Evolutionary conservation across 2,888 invertebrate species (phyloP).

Genomic region (Lycaena phlaeas): DNA sequence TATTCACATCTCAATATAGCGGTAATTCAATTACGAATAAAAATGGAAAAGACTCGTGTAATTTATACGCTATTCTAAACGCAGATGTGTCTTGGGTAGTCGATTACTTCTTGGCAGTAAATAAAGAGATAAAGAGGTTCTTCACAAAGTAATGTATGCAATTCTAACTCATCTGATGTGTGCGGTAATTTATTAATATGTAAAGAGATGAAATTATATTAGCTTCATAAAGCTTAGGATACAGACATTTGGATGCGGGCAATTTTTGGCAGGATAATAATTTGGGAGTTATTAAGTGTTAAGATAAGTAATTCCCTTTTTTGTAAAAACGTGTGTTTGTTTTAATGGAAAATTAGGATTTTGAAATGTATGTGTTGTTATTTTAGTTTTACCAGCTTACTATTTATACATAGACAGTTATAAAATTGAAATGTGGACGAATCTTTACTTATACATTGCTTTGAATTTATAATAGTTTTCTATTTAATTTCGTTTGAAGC

Average conservation of each 20-base stretch:
- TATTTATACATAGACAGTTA: no score
- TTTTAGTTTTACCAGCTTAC: no score
- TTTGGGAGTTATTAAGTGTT: no score
- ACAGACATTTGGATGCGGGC: not conserved
- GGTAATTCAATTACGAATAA: not conserved
- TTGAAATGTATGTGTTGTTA: no score
- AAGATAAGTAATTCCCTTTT: no score
- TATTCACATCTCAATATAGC: no score
- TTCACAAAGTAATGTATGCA: no score
- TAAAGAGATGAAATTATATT: conserved; percentile 4
- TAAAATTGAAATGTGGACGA: no score
- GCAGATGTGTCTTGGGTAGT: not conserved
- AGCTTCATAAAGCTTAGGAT: not conserved
- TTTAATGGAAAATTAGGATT: no score
- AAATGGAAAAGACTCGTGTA: not conserved
- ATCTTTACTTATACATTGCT: no score
- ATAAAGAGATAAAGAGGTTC: not conserved
- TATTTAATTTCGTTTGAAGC: conserved; percentile 3
- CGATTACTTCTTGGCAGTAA: not conserved
- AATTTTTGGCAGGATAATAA: not conserved
- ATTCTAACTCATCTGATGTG: no score
- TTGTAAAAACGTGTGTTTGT: no score
- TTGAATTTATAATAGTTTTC: conserved; percentile 3
- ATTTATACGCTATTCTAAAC: not conserved
- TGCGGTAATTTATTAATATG: not conserved